These are phyloP conservation scores for Ellobium chinense DNA, from an alignment of 2,888 invertebrate genomes.

Conservation along the genomic window DNA sequence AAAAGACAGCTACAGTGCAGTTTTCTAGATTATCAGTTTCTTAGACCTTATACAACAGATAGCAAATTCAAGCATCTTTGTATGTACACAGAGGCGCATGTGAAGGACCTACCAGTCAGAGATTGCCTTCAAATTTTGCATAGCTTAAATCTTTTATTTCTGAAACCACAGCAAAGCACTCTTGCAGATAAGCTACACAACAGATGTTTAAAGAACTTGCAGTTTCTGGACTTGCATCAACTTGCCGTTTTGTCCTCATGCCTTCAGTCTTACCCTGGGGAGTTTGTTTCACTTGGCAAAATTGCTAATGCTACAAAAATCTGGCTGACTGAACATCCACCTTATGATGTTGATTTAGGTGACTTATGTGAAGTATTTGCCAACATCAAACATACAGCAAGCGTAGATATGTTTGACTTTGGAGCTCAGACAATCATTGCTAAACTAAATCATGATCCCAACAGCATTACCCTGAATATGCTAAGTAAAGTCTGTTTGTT, in stretches of 20 bases:
- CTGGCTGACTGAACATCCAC: background rate
- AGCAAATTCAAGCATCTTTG: conserved; percentile 4
- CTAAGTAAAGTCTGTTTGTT: background rate
- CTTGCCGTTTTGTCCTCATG: conserved; percentile 8
- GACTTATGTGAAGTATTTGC: conserved; percentile 1
- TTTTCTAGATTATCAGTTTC: background rate
- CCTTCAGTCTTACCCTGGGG: background rate
- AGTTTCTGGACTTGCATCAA: background rate
- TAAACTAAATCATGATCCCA: background rate
- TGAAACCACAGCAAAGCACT: background rate
- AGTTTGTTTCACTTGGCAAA: background rate
- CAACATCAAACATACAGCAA: background rate
- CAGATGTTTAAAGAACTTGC: background rate
- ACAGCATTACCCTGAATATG: background rate
- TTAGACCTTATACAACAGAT: background rate
- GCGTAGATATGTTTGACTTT: background rate
- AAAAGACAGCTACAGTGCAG: background rate
- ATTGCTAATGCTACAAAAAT: conserved; percentile 4
- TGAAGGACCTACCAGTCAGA: background rate
- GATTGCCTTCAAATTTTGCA: conserved; percentile 15
- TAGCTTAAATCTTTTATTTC: conserved; percentile 7
- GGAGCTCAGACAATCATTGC: background rate
- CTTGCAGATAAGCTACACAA: background rate
- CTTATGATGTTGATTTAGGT: background rate
- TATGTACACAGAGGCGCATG: background rate